These are phyloP conservation scores for Paedocypris sp. DNA, from an alignment of 2,113 vertebrate species.

Conservation along the genomic window DNA sequence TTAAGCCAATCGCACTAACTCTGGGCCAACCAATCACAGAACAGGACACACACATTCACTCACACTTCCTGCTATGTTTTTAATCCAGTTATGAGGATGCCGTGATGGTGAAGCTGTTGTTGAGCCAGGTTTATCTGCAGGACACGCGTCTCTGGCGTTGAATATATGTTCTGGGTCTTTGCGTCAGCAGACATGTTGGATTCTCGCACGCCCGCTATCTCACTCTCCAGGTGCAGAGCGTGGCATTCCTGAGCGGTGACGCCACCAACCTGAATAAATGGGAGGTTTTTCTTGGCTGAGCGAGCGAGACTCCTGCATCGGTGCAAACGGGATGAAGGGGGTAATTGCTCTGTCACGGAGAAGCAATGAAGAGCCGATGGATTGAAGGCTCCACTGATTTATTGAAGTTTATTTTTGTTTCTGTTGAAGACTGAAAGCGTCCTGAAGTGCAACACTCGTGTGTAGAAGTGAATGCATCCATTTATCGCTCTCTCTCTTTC, in stretches of 20 bases:
- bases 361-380: no score
- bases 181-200: not conserved
- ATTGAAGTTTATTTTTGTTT: not conserved
- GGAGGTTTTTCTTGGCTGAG: not conserved
- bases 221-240: not conserved
- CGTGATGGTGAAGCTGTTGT: not conserved
- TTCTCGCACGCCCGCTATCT: not conserved
- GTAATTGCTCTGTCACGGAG: not conserved
- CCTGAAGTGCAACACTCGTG: not conserved
- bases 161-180: slow-evolving; percentile 40
- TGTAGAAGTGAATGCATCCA: no score
- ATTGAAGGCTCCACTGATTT: not conserved
- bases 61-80: no score
- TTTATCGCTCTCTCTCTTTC: no score
- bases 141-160: slow-evolving; percentile 39
- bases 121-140: slow-evolving; percentile 34
- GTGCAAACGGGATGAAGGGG: not conserved
- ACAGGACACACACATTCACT: no score
- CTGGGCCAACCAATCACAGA: no score
- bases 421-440: not conserved
- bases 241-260: not conserved
- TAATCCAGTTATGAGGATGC: no score
- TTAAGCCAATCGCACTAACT: no score
- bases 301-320: not conserved
- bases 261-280: no score